These are phyloP conservation scores for Ovis canadensis DNA, from an alignment of 2,113 vertebrate species.

Conservation along the genomic window DNA sequence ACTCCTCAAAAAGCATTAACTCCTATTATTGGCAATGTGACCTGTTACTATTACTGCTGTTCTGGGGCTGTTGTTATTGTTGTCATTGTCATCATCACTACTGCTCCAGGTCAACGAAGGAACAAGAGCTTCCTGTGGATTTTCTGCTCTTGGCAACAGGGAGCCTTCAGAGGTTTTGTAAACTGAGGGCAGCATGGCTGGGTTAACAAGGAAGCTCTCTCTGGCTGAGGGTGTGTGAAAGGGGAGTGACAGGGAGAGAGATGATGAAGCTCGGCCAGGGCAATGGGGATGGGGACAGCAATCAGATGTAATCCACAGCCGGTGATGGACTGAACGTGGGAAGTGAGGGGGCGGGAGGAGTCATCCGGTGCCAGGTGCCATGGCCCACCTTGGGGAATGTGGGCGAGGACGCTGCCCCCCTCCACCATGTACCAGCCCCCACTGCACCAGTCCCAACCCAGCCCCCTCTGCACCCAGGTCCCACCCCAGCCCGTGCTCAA, in stretches of 20 bases:
- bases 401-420: neutral
- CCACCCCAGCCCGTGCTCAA: neutral
- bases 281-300: neutral
- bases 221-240: neutral
- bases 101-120: neutral
- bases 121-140: neutral
- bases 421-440: fast-evolving
- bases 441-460: neutral
- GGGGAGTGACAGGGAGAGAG: neutral
- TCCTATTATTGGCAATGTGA: fast-evolving
- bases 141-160: neutral
- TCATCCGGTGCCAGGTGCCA: neutral
- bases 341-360: neutral
- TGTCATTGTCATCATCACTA: neutral
- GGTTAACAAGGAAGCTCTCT: neutral
- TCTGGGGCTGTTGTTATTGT: neutral
- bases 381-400: neutral
- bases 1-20: neutral
- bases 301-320: neutral
- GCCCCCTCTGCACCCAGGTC: neutral
- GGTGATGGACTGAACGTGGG: neutral
- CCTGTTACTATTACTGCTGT: fast-evolving
- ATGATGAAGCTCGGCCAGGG: neutral
- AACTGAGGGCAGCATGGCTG: neutral
- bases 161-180: neutral